These are phyloP conservation scores for Tolmerus cingulatus DNA, from an alignment of 2,888 invertebrate species.

Conservation along the genomic window DNA sequence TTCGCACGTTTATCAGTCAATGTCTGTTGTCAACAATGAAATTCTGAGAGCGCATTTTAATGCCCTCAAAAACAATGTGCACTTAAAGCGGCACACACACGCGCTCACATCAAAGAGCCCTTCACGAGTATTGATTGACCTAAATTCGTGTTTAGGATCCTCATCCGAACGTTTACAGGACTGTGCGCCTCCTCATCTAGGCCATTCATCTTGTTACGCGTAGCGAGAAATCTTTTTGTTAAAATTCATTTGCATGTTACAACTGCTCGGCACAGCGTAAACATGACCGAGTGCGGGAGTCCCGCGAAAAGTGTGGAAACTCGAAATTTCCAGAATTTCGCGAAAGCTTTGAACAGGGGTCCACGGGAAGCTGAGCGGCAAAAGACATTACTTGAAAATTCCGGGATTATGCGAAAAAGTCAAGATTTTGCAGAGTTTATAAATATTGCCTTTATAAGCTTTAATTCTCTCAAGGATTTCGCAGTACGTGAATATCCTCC, in stretches of 20 bases:
- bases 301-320: not conserved
- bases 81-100: not conserved
- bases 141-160: not conserved
- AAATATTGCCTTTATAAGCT: no score
- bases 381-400: not conserved
- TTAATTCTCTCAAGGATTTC: no score
- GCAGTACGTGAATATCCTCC: no score
- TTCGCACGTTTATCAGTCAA: not conserved
- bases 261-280: not conserved
- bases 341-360: not conserved
- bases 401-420: not conserved
- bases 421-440: not conserved
- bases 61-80: not conserved
- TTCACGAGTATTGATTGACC: not conserved
- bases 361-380: not conserved
- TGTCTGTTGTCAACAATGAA: not conserved
- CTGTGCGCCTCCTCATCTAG: not conserved
- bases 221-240: not conserved
- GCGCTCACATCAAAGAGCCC: not conserved
- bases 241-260: not conserved
- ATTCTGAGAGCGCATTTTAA: not conserved
- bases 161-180: not conserved
- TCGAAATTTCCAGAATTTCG: not conserved
- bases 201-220: not conserved
- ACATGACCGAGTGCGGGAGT: not conserved